Evolutionary conservation across 2,113 vertebrate genomes (phyloP), one percentile per base, ranked within the genome.

Genomic region (Acinonyx jubatus): DNA sequence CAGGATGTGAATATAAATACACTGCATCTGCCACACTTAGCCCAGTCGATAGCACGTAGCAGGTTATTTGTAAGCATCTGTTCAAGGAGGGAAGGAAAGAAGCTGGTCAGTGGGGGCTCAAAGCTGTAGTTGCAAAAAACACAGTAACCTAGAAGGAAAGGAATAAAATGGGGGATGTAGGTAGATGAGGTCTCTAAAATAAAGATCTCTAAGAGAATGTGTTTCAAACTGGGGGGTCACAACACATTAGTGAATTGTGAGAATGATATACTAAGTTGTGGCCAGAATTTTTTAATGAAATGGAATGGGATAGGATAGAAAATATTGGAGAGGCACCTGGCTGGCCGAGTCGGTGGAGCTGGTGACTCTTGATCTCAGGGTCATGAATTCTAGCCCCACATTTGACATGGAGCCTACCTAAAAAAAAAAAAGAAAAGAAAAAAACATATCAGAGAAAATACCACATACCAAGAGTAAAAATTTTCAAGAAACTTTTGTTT

Each of bases 401-500:
- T 41, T 29, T 14, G 41, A 25, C 25, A 4, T 45, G 41, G 41
- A 76, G 41, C 25, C 41, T 76, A 13, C 13, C 29, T 76, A 76
- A 76, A 41, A 74, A 38, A 71, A 38, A 38, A 27, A 45, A 74
- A 45, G 71, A 74, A 74, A 38, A 74, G 15, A 92, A 55, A 33
- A 94, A 63, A 86, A 78, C 88, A 78, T 61, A 76, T 45, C 23
- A 69, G 55, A 50, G 19, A 41, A 1, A 74, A 41, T 89, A 94
- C 38, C 36, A 71, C 9, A 94, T 61, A 94, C 16, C 31, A 92
- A 93, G 81, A 94, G 33, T 63, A 87, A 89, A 95, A 76, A 5
- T 50, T 63, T 52, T 83, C 87, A 45, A 68, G 57, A 91, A 73
- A 85, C 33, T 88, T 94, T 79, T 89, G 21, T 90, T 90, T 86